Evolutionary conservation across 2,888 invertebrate species (phyloP).

Genomic region (Trilocha varians): DNA sequence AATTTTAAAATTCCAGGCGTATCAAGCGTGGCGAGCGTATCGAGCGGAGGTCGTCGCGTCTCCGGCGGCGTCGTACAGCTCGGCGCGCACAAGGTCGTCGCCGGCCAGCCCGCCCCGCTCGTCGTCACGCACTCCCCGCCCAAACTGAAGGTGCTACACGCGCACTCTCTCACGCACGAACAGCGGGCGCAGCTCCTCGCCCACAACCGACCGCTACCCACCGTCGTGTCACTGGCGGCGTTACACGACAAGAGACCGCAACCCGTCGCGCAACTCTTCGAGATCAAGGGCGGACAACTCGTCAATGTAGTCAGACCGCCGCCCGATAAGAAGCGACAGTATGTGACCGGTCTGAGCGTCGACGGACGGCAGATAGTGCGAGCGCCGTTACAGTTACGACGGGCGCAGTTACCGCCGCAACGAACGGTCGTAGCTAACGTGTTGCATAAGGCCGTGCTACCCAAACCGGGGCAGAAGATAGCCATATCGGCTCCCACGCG

Average conservation of each 20-base stretch:
- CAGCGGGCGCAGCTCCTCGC: slow-evolving; percentile 47
- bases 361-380: slow-evolving; percentile 47
- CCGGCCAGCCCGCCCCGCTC: slow-evolving; percentile 21
- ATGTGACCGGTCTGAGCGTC: slow-evolving; percentile 29
- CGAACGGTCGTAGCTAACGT: slow-evolving; percentile 28
- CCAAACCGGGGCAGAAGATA: slow-evolving; percentile 40
- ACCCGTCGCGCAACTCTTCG: slow-evolving; percentile 55
- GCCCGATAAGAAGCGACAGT: slow-evolving; percentile 43
- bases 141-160: slow-evolving; percentile 46
- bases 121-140: slow-evolving; percentile 36
- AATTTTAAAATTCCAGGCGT: no score
- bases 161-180: slow-evolving; percentile 45
- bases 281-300: slow-evolving; percentile 52
- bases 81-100: slow-evolving; percentile 10
- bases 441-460: slow-evolving; percentile 38
- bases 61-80: slow-evolving; percentile 37
- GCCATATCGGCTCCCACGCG: slow-evolving; percentile 37
- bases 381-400: slow-evolving; percentile 17
- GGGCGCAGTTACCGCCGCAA: slow-evolving; percentile 25
- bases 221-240: slow-evolving; percentile 50
- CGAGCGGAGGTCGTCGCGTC: slow-evolving; percentile 22
- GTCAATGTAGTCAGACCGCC: slow-evolving; percentile 56
- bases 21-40: slow-evolving; percentile 12
- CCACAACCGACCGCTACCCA: slow-evolving; percentile 39
- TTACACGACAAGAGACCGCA: slow-evolving; percentile 29